phyloP scores from a whole-genome alignment of 2,888 invertebrate species.

The Melolontha melolontha region DNA sequence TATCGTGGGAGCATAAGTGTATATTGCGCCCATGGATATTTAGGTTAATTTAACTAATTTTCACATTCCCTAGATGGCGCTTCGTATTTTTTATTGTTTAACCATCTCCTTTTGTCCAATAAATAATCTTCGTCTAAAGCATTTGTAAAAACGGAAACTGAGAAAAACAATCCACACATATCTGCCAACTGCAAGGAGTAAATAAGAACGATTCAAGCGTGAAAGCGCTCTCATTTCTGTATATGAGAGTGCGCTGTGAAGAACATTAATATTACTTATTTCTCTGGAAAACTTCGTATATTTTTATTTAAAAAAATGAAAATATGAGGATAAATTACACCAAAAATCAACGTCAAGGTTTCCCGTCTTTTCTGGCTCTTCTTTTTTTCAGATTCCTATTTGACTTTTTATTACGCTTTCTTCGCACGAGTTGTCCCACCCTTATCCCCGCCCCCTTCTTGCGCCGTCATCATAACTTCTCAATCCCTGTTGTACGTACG shows the following conservation, averaged over 20 bases:
- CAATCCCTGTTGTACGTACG: not conserved
- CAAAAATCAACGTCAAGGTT: constrained; percentile 18
- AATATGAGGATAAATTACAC: constrained; percentile 26
- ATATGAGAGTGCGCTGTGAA: constrained; percentile 1
- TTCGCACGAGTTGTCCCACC: no score
- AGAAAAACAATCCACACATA: not conserved
- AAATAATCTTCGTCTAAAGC: not conserved
- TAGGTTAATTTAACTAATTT: no score
- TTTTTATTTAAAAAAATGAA: constrained; percentile 24
- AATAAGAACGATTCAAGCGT: constrained; percentile 22
- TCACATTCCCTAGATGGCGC: no score
- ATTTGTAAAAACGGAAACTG: constrained; percentile 15
- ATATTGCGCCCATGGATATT: no score
- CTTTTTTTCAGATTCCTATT: constrained; percentile 1
- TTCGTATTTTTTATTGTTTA: no score
- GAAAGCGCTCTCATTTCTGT: constrained; percentile 20
- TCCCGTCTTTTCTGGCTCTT: not conserved
- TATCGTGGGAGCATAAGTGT: no score
- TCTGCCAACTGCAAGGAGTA: constrained; percentile 13
- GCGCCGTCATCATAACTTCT: not conserved
- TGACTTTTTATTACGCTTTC: constrained; percentile 16
- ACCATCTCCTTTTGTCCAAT: no score
- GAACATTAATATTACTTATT: constrained; percentile 35
- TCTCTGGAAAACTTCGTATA: constrained; percentile 7
- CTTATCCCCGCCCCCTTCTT: not conserved